These are phyloP conservation scores for Diorhabda sublineata DNA, from an alignment of 1,140 invertebrate genomes.

Conservation along the genomic window DNA sequence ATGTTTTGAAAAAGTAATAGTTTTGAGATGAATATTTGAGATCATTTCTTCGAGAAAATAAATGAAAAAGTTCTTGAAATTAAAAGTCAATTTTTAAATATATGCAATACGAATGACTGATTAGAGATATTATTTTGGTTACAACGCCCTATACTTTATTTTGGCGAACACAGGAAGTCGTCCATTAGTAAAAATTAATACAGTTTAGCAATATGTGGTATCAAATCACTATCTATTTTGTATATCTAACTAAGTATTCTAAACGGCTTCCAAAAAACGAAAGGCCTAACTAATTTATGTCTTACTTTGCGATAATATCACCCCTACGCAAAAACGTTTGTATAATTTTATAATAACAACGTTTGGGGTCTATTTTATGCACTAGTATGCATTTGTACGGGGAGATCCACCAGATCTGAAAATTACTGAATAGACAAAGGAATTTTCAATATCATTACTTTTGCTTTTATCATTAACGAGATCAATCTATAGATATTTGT, in stretches of 20 bases:
- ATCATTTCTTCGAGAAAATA: too few relatives aligned
- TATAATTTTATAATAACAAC: conserved; percentile 15
- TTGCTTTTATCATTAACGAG: too few relatives aligned
- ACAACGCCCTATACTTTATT: neutral
- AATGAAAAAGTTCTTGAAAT: too few relatives aligned
- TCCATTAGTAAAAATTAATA: conserved; percentile 18
- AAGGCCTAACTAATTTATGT: conserved; percentile 8
- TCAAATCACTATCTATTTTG: conserved; percentile 11
- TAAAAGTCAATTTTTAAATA: too few relatives aligned
- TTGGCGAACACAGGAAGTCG: conserved; percentile 7
- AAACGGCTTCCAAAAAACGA: conserved; percentile 7
- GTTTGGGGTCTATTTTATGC: neutral
- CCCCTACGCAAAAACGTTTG: conserved; percentile 15
- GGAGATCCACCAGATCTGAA: too few relatives aligned
- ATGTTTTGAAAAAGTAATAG: too few relatives aligned
- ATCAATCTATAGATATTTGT: too few relatives aligned
- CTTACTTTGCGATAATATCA: conserved; percentile 11
- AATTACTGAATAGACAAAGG: too few relatives aligned
- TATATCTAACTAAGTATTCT: conserved; percentile 13
- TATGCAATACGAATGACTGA: too few relatives aligned
- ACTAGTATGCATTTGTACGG: neutral
- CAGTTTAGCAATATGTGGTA: conserved; percentile 18
- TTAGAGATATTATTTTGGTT: too few relatives aligned
- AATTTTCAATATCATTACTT: too few relatives aligned
- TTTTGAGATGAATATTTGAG: too few relatives aligned